Evolutionary conservation across 1,140 invertebrate genomes (phyloP).

Genomic region (Scaptomyza graminum): DNA sequence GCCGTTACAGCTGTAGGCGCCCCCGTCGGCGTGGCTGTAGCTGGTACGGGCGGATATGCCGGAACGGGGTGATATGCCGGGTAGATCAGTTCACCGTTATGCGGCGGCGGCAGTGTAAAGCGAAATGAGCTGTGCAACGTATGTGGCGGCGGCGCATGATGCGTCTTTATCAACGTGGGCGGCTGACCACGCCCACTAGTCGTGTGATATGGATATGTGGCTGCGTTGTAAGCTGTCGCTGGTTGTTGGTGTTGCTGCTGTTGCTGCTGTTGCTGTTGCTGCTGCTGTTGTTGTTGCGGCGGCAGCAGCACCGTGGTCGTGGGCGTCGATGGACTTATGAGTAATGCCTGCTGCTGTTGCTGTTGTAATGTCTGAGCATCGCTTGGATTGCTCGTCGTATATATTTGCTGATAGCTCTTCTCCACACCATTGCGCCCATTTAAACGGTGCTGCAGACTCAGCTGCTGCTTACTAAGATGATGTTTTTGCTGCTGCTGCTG

Average conservation of each 20-base stretch:
- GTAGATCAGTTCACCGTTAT: constrained; percentile 82
- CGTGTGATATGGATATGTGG: constrained; percentile 79
- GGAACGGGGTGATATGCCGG: constrained; percentile 83
- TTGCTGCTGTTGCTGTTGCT: constrained; percentile 28
- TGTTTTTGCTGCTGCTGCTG: constrained; percentile 68
- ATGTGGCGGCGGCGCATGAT: constrained; percentile 83
- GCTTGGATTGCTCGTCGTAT: constrained; percentile 59
- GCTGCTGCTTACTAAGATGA: constrained; percentile 72
- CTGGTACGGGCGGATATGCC: constrained; percentile 59
- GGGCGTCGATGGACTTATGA: constrained; percentile 65
- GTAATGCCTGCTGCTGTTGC: constrained; percentile 51
- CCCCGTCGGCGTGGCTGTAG: constrained; percentile 83
- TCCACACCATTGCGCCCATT: constrained; percentile 76
- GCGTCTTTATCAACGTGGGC: constrained; percentile 76
- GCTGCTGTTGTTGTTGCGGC: constrained; percentile 37
- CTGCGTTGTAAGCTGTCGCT: constrained; percentile 59
- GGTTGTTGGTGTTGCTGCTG: constrained; percentile 48
- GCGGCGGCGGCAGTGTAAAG: constrained; percentile 80
- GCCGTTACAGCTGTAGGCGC: constrained; percentile 81
- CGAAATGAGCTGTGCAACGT: constrained; percentile 83
- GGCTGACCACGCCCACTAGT: constrained; percentile 78
- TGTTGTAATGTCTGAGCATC: constrained; percentile 55
- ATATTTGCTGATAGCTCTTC: constrained; percentile 72
- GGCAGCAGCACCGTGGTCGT: constrained; percentile 62
- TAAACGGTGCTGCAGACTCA: constrained; percentile 67